Conservation (phyloP, 1,140 invertebrate species). For the Eriosoma lanigerum region DNA sequence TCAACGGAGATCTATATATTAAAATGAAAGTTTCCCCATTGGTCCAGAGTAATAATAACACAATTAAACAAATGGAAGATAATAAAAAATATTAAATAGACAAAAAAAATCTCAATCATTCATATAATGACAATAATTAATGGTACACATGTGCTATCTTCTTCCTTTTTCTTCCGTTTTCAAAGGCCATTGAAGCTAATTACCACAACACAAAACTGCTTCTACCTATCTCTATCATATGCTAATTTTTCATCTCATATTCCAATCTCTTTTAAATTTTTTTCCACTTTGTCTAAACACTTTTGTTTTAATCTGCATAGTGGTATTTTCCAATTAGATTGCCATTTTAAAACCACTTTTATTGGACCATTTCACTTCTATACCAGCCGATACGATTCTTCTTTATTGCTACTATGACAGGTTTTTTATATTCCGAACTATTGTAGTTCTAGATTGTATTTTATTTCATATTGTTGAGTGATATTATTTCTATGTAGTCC, state of each 20-base stretch:
- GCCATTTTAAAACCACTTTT: constrained; percentile 18
- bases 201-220: not conserved
- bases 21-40: too few relatives aligned
- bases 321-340: constrained; percentile 2
- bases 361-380: constrained; percentile 14
- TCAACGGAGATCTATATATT: too few relatives aligned
- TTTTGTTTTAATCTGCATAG: constrained; percentile 25
- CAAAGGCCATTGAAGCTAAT: not conserved
- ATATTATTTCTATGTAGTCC: not conserved
- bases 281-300: constrained; percentile 6
- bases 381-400: not conserved
- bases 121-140: too few relatives aligned
- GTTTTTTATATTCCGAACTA: not conserved
- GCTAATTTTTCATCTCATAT: constrained; percentile 6
- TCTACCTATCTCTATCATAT: not conserved
- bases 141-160: too few relatives aligned
- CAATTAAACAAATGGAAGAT: too few relatives aligned
- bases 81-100: too few relatives aligned
- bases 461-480: constrained; percentile 11
- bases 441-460: not conserved
- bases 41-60: too few relatives aligned
- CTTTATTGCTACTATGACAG: not conserved
- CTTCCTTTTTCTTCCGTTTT: not conserved
- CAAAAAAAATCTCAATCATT: too few relatives aligned
- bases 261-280: not conserved